phyloP scores from a whole-genome alignment of 1,140 invertebrate genomes.

The Neodiprion virginianus region DNA sequence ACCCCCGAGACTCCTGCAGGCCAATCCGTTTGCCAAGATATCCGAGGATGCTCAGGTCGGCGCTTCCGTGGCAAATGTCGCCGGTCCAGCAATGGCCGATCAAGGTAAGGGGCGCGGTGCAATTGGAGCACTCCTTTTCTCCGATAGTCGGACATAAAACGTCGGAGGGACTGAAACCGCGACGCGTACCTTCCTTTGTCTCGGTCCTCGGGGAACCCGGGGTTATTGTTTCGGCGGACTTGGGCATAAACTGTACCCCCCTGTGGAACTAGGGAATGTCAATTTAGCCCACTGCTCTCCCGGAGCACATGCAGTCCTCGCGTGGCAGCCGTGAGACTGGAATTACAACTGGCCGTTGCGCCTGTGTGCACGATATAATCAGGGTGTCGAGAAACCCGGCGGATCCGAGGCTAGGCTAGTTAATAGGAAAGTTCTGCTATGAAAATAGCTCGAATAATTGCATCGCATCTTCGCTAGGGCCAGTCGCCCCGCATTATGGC shows the following conservation, averaged over 20 bases:
- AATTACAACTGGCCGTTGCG: slow-evolving; percentile 4
- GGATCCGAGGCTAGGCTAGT: slow-evolving; percentile 21
- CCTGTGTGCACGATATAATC: neutral
- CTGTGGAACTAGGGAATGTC: slow-evolving; percentile 9
- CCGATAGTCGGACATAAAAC: no score
- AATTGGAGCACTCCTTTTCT: neutral
- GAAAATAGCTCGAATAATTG: slow-evolving; percentile 49
- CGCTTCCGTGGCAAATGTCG: slow-evolving; percentile 77
- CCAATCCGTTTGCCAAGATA: slow-evolving; percentile 78
- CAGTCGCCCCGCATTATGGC: slow-evolving; percentile 1
- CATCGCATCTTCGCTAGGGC: slow-evolving; percentile 24
- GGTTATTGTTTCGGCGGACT: slow-evolving; percentile 15
- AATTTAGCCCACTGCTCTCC: slow-evolving; percentile 11
- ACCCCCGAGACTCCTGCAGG: slow-evolving; percentile 80
- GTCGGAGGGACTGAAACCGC: no score
- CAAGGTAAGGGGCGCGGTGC: slow-evolving; percentile 55
- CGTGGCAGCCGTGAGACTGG: neutral
- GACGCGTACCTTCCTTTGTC: no score
- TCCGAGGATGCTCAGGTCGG: slow-evolving; percentile 81
- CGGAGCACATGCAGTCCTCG: no score
- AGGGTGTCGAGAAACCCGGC: neutral
- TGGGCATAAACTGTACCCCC: slow-evolving; percentile 8
- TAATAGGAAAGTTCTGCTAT: slow-evolving; percentile 46
- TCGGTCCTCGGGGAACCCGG: neutral
- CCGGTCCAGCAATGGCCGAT: slow-evolving; percentile 73